phyloP scores from a whole-genome alignment of 2,797 vertebrate genomes.

The Acanthiza pusilla region DNA sequence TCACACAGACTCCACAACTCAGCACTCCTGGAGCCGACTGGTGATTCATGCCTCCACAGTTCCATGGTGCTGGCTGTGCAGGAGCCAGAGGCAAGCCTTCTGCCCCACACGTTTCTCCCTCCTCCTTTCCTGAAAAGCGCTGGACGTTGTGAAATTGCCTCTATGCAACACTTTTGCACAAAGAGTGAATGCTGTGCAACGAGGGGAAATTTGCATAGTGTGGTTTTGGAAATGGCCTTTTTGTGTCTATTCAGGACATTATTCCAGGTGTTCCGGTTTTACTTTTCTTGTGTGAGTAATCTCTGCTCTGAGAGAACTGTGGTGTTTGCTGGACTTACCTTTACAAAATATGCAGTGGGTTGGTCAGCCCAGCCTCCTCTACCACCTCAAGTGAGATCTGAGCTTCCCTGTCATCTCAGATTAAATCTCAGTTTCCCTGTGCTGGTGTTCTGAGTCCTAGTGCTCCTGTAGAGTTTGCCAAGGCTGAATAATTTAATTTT shows the following conservation, averaged over 20 bases:
- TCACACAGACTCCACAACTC: conserved; percentile 17
- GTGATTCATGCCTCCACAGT: conserved; percentile 29
- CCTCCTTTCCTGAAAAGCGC: background rate
- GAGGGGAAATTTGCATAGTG: background rate
- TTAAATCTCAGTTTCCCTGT: background rate
- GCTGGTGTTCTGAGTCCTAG: background rate
- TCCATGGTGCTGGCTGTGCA: background rate
- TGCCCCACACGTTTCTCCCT: background rate
- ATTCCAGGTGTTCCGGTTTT: background rate
- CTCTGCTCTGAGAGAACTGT: background rate
- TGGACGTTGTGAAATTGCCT: background rate
- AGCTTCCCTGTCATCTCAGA: background rate
- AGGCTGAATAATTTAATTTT: background rate
- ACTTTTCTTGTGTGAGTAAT: background rate
- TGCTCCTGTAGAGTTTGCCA: background rate
- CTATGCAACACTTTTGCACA: background rate
- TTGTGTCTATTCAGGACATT: background rate
- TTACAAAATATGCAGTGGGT: background rate
- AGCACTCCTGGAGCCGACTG: background rate
- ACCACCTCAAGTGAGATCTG: background rate
- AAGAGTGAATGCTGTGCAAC: background rate
- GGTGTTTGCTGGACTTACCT: background rate
- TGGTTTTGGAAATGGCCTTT: background rate
- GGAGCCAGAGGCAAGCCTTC: background rate
- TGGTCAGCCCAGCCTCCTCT: background rate